Evolutionary conservation across 2,113 vertebrate species (phyloP), one percentile per base, ranked within the genome.

Genomic region (Peromyscus maniculatus): DNA sequence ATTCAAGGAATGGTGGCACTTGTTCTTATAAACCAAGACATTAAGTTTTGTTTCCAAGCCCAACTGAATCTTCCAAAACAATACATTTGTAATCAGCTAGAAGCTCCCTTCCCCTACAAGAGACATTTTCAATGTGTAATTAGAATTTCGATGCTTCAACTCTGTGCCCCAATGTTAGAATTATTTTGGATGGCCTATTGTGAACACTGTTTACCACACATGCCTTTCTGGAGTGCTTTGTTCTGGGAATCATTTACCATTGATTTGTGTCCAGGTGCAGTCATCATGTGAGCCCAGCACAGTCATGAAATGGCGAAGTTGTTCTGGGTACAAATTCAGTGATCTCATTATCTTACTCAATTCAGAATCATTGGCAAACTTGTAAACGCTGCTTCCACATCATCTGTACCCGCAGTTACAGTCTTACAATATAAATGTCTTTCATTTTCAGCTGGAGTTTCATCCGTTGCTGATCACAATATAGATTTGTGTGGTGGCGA

Each of bases 311-410:
- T 52, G 64, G 28, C 46, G 13, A 49, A 22, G 10, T 80, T 36
- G 49, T 33, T 36, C 43, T 69, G 64, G 36, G 43, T 69, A 49
- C 3, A 8, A 12, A 66, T 36, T 22, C 64, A 21, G 28, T 8
- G 39, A 22, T 49, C 84, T 62, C 84, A 22, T 67, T 87, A 33
- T 87, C 17, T 49, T 22, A 22, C 84, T 49, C 39, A 67, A 22
- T 1, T 36, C 16, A 49, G 39, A 43, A 49, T 17, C 84, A 22
- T 97, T 88, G 90, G 69, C 64, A 77, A 88, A 92, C 69, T 87
- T 94, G 46, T 94, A 94, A 96, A 87, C 82, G 87, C 79, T 91
- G 87, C 74, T 93, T 94, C 87, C 78, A 52, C 21, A 83, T 93
- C 69, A 92, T 93, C 89, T 92, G 80, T 87, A 43, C 55, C 74